These are phyloP conservation scores for Psettodes erumei DNA, from an alignment of 2,113 vertebrate species.

Conservation along the genomic window DNA sequence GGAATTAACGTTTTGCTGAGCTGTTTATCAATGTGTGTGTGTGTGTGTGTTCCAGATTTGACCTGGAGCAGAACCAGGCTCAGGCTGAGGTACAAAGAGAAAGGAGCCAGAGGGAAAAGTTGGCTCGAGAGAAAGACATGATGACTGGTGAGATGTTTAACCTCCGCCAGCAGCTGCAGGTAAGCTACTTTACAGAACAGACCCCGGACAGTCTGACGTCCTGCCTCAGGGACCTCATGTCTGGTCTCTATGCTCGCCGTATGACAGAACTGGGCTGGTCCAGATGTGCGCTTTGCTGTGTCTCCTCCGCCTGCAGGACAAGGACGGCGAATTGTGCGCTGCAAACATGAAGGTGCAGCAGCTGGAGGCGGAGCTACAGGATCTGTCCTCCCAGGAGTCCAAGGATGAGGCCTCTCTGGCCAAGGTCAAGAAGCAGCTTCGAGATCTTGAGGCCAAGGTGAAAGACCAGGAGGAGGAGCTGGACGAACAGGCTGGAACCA, in stretches of 20 bases:
- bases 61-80: slow-evolving; percentile 91
- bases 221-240: slow-evolving; percentile 33
- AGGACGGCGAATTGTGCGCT: slow-evolving; percentile 87
- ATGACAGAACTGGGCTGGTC: slow-evolving; percentile 49
- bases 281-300: slow-evolving; percentile 22
- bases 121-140: slow-evolving; percentile 91
- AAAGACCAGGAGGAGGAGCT: slow-evolving; percentile 99
- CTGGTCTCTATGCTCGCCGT: slow-evolving; percentile 33
- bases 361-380: slow-evolving; percentile 93
- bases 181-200: slow-evolving; percentile 62
- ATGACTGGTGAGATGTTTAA: slow-evolving; percentile 92
- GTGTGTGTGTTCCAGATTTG: slow-evolving; percentile 85
- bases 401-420: slow-evolving; percentile 95
- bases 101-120: slow-evolving; percentile 88
- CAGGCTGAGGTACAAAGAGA: slow-evolving; percentile 93
- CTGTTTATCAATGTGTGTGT: slow-evolving; percentile 8
- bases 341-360: slow-evolving; percentile 88
- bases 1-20: slow-evolving; percentile 16
- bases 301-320: slow-evolving; percentile 70
- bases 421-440: slow-evolving; percentile 94
- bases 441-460: slow-evolving; percentile 94
- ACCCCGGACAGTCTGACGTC: slow-evolving; percentile 23
- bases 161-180: slow-evolving; percentile 94
- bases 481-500: slow-evolving; percentile 96
- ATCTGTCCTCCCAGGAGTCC: slow-evolving; percentile 95